Conservation (phyloP, 1,140 invertebrate species). For the Drosophila gunungcola region DNA sequence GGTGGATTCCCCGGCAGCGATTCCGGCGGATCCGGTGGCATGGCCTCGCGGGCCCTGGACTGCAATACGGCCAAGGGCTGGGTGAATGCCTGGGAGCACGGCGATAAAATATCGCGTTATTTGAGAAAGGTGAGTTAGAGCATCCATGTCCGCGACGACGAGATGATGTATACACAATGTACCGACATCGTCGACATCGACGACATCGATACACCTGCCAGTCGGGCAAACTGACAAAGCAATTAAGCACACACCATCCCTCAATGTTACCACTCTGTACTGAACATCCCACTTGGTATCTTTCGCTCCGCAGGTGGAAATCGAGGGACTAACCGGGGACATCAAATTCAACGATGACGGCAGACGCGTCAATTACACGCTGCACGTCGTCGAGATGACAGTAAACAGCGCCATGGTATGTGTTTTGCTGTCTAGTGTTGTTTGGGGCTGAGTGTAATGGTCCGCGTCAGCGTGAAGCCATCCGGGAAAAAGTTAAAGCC, state of each 20-base stretch:
- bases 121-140: conserved; percentile 90
- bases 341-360: conserved; percentile 95
- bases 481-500: conserved; percentile 22
- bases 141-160: conserved; percentile 30
- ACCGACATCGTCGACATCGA: conserved; percentile 21
- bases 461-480: conserved; percentile 10
- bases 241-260: conserved; percentile 64
- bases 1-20: conserved; percentile 28
- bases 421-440: conserved; percentile 26
- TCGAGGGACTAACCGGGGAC: conserved; percentile 95
- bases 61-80: conserved; percentile 91
- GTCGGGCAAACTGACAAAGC: conserved; percentile 62
- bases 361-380: conserved; percentile 93
- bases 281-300: conserved; percentile 4
- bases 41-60: conserved; percentile 88
- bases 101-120: conserved; percentile 93
- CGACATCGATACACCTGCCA: conserved; percentile 45
- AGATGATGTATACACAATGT: conserved; percentile 35
- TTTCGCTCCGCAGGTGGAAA: conserved; percentile 90
- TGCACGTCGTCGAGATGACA: conserved; percentile 97
- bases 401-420: conserved; percentile 83
- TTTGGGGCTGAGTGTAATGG: conserved; percentile 30
- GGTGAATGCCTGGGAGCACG: conserved; percentile 93
- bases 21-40: conserved; percentile 44
- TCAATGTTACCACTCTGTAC: conserved; percentile 2